Evolutionary conservation across 2,888 invertebrate species (phyloP), one percentile per base, ranked within the genome.

Genomic region (Seira ritae): DNA sequence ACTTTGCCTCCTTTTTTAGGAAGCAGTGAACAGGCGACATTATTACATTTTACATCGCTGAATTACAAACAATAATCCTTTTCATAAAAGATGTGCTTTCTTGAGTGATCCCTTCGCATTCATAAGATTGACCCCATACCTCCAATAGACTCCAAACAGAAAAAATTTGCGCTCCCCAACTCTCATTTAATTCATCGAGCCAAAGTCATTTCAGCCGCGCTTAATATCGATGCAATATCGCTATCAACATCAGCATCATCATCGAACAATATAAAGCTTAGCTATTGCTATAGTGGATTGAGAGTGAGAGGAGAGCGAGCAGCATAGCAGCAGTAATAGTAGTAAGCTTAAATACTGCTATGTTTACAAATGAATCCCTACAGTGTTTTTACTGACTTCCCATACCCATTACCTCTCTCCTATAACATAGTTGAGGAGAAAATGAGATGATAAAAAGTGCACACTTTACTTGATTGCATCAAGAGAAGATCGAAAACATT

Each of bases 41-140:
- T 79, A 62, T 74, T 79, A 37, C 75, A 69, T 75, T 75, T 37
- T 70, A 62, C 62, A 12, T 22, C 62, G 72, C 60, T 79, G 78
- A 79, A 83, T 78, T 79, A 74, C 83, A 83, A 77, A 77, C 82
- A 82, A 77, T 77, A 77, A 69, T 78, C 69, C 73, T 72, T 76
- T 62, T 22, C 60, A n/a, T n/a, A 55, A 3, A 55, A 55, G 55
- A 15, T 4, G 31, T 31, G 8, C 31, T 62, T 19, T 62, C 62
- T 22, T 62, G 22, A 46, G 71, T 67, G 76, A 76, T 66, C 75
- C 69, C 70, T 70, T 72, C 42, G 22, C 60, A 77, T 82, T 76
- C 71, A 20, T 67, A 68, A 73, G 71, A 80, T 73, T 80, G 73
- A 70, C 74, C 67, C 69, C 55, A 55, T 62, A n/a, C 62, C 22